Percentiles rank a stretch among this genome's conserved stretches.
These are phyloP conservation scores for Drosophila sp. DNA, from an alignment of 1,140 invertebrate genomes.

Conservation along the genomic window DNA sequence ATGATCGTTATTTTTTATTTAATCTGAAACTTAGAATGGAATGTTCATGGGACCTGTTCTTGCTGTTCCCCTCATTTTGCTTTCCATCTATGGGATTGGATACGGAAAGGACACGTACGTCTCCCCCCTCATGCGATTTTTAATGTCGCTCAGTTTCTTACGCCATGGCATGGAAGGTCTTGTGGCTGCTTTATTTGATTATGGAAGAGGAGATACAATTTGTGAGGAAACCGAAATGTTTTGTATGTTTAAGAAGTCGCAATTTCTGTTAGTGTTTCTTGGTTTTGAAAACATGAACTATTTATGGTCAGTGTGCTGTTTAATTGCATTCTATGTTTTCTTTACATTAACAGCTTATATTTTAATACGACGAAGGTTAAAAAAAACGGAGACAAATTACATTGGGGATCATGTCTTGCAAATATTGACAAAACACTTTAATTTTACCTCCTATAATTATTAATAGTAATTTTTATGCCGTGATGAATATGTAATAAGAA, in stretches of 20 bases:
- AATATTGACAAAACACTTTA: slow-evolving; percentile 74
- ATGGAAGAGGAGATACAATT: slow-evolving; percentile 87
- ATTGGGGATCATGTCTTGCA: slow-evolving; percentile 61
- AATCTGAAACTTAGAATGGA: slow-evolving; percentile 87
- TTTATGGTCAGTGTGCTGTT: slow-evolving; percentile 65
- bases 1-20: background rate
- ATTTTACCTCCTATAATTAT: slow-evolving; percentile 83
- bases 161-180: slow-evolving; percentile 91
- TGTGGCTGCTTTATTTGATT: slow-evolving; percentile 91
- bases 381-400: slow-evolving; percentile 50
- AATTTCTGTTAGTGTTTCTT: slow-evolving; percentile 80
- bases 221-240: slow-evolving; percentile 89
- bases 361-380: slow-evolving; percentile 74
- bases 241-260: slow-evolving; percentile 89
- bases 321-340: slow-evolving; percentile 72
- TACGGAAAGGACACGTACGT: slow-evolving; percentile 86
- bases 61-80: slow-evolving; percentile 90
- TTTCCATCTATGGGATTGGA: slow-evolving; percentile 91
- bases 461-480: slow-evolving; percentile 19
- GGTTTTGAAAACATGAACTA: slow-evolving; percentile 78
- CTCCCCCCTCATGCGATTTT: slow-evolving; percentile 88
- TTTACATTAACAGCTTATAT: slow-evolving; percentile 75
- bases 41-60: slow-evolving; percentile 91
- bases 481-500: background rate
- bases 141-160: slow-evolving; percentile 94